Percentiles rank a stretch among this genome's conserved stretches.
Evolutionary conservation across 2,888 invertebrate genomes (phyloP).

Genomic region (Polydesmus complanatus): DNA sequence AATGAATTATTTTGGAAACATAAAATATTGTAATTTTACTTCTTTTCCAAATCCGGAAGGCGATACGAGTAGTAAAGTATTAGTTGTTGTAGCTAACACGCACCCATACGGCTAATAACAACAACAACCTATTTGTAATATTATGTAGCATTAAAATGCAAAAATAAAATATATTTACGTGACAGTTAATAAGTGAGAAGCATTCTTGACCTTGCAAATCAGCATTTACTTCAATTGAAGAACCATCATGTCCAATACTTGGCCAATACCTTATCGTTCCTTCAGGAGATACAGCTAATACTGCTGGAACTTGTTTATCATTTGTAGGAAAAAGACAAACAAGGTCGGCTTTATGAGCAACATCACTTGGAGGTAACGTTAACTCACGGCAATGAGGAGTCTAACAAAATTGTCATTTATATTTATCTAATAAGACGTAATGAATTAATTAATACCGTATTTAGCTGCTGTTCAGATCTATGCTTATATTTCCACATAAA

Average conservation of each 20-base stretch:
- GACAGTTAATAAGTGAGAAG: slow-evolving; percentile 29
- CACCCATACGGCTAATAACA: slow-evolving; percentile 53
- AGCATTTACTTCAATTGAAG: slow-evolving; percentile 66
- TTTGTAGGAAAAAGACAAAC: slow-evolving; percentile 63
- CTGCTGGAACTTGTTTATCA: slow-evolving; percentile 52
- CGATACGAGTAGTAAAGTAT: slow-evolving; percentile 60
- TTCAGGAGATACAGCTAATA: slow-evolving; percentile 77
- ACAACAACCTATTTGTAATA: not conserved
- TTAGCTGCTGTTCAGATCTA: slow-evolving; percentile 14
- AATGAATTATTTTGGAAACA: not conserved
- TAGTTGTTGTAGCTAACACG: slow-evolving; percentile 79
- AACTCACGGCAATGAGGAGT: slow-evolving; percentile 60
- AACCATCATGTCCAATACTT: slow-evolving; percentile 71
- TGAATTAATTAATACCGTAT: slow-evolving; percentile 13
- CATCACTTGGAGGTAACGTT: slow-evolving; percentile 76
- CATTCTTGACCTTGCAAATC: slow-evolving; percentile 53
- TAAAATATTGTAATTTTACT: slow-evolving; percentile 21
- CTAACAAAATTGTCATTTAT: slow-evolving; percentile 14
- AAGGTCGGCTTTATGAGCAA: slow-evolving; percentile 50
- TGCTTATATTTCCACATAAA: slow-evolving; percentile 55
- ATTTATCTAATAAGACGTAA: not conserved
- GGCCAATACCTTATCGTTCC: slow-evolving; percentile 66
- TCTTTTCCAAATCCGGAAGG: slow-evolving; percentile 50
- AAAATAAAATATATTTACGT: slow-evolving; percentile 16
- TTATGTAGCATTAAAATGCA: not conserved